Base-by-base conservation (phyloP, 1,140 invertebrate genomes). In the Trichomalopsis sarcophagae region DNA sequence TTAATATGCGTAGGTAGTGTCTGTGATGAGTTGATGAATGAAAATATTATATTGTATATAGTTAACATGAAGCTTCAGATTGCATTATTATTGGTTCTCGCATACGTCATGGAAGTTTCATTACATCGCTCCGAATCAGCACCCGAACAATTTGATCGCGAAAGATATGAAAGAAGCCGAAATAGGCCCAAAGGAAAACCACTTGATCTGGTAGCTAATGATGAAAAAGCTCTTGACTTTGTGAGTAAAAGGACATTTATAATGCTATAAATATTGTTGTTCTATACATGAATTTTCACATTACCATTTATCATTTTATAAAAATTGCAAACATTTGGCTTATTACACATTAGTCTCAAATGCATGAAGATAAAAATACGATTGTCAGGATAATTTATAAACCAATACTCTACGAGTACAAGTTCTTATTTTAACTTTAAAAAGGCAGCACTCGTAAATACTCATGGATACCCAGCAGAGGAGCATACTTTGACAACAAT, bases 401-500 rank as follows among this genome's bases (percentile, higher is more conserved):
- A n/a, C n/a, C n/a, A n/a, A n/a, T n/a, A n/a, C n/a, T n/a, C n/a
- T n/a, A n/a, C n/a, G n/a, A n/a, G n/a, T n/a, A n/a, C n/a, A n/a
- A n/a, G n/a, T n/a, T n/a, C n/a, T n/a, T n/a, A n/a, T n/a, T n/a
- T n/a, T n/a, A n/a, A n/a, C n/a, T n/a, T n/a, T n/a, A n/a, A n/a
- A n/a, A 90, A 88, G 84, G 88, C 7, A 89, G 89, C 7, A 93
- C 91, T 14, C 86, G 92, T 21, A 44, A 87, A 55, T 74, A 83
- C 36, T 50, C 94, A 91, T 55, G 93, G 93, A 11, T 95, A 94
- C 81, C 91, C 93, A 7, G 90, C 89, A 4, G 93, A 95, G 87
- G 89, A 91, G 5, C 91, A 94, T 85, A 81, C 88, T 0, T 91
- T 93, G 0, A 89, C 87, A 10, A 95, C 94, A 0, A 69, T 87